These are phyloP conservation scores for Silvanus unidentatus DNA, from an alignment of 2,888 invertebrate species.

Conservation along the genomic window DNA sequence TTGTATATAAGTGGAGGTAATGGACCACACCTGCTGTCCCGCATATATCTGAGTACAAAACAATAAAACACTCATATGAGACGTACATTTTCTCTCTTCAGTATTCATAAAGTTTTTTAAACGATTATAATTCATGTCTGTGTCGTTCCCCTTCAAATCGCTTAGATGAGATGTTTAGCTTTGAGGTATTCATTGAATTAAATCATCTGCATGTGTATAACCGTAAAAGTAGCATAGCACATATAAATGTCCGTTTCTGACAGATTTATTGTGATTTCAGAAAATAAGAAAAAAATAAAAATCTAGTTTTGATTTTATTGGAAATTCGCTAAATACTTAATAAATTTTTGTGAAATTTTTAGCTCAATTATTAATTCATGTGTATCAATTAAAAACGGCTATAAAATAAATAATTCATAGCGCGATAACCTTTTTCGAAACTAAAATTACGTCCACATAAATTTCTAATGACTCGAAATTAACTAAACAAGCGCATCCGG, in stretches of 20 bases:
- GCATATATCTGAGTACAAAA: conserved; percentile 19
- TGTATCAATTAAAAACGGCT: background rate
- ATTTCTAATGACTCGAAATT: conserved; percentile 9
- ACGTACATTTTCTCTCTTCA: too few relatives aligned
- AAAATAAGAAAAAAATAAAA: too few relatives aligned
- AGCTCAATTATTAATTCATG: too few relatives aligned
- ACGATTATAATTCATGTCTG: background rate
- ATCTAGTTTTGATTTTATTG: too few relatives aligned
- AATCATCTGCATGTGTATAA: background rate
- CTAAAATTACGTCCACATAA: background rate
- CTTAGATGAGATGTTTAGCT: too few relatives aligned
- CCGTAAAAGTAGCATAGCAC: background rate
- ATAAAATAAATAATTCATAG: conserved; percentile 1
- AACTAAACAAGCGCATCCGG: conserved; percentile 21
- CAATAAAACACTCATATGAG: too few relatives aligned
- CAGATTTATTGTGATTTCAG: too few relatives aligned
- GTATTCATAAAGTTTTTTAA: background rate
- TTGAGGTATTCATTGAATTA: too few relatives aligned
- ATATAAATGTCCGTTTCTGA: too few relatives aligned
- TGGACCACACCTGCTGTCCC: conserved; percentile 43
- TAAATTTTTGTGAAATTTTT: too few relatives aligned
- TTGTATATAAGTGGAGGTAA: conserved; percentile 42
- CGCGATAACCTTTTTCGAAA: background rate
- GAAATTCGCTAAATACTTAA: too few relatives aligned
- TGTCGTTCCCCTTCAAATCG: too few relatives aligned